Evolutionary conservation across 2,888 invertebrate genomes (phyloP).

Genomic region (Anticlea derivata): DNA sequence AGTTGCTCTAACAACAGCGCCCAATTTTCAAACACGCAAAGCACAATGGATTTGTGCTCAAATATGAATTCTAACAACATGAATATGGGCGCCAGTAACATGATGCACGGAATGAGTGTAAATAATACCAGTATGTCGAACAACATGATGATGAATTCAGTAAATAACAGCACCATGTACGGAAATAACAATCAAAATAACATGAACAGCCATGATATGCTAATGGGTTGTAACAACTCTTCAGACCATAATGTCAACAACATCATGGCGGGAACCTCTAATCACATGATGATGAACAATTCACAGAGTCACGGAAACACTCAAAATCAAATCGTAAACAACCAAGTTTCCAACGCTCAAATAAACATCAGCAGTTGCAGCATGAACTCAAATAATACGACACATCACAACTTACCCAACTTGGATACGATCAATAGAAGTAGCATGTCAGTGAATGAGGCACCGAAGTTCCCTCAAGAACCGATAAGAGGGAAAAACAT

Average conservation of each 20-base stretch:
- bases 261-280: constrained; percentile 60
- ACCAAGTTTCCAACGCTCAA: constrained; percentile 62
- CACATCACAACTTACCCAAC: constrained; percentile 60
- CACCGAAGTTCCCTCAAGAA: constrained; percentile 70
- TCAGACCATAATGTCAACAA: constrained; percentile 68
- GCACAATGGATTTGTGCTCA: constrained; percentile 70
- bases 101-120: constrained; percentile 70
- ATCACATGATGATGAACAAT: constrained; percentile 75
- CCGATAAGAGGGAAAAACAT: constrained; percentile 70
- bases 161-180: constrained; percentile 64
- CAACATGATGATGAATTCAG: constrained; percentile 72
- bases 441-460: constrained; percentile 61
- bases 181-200: constrained; percentile 61
- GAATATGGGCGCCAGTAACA: constrained; percentile 64
- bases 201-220: constrained; percentile 67
- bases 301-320: constrained; percentile 61
- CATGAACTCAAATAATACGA: constrained; percentile 60
- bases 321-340: constrained; percentile 65
- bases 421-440: constrained; percentile 69
- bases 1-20: constrained; percentile 68
- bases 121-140: constrained; percentile 66
- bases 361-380: constrained; percentile 75
- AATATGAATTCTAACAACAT: constrained; percentile 68
- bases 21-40: constrained; percentile 67
- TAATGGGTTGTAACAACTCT: constrained; percentile 72